Conservation (phyloP, 2,113 vertebrate species). For the Tetraodon nigroviridis region DNA sequence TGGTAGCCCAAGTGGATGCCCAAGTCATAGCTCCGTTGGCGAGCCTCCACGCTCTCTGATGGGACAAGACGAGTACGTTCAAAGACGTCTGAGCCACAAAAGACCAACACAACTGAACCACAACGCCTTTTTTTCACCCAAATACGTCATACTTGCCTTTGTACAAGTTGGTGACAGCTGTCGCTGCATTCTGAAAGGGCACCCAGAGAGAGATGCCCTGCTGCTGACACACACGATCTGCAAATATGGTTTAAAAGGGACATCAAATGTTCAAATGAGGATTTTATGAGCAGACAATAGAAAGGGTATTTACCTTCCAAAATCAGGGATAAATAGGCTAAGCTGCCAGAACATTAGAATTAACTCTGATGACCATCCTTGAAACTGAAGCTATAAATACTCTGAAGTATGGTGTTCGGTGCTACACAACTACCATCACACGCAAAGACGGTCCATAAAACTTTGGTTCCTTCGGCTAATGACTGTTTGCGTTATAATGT, state of each 20-base stretch:
- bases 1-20: constrained; percentile 96
- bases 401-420: too few species aligned
- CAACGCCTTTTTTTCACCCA: background rate
- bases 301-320: too few species aligned
- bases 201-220: constrained; percentile 97
- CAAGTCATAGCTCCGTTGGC: constrained; percentile 93
- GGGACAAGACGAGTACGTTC: constrained; percentile 3
- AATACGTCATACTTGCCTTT: constrained; percentile 79
- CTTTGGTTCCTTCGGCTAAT: too few species aligned
- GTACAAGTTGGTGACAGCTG: constrained; percentile 97
- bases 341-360: too few species aligned
- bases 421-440: too few species aligned
- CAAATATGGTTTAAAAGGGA: constrained; percentile 22
- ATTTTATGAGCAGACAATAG: background rate
- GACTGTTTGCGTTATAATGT: background rate
- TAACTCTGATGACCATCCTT: too few species aligned
- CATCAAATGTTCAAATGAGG: background rate
- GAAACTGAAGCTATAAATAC: too few species aligned
- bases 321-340: too few species aligned
- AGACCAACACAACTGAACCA: too few species aligned
- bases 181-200: constrained; percentile 97
- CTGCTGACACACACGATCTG: constrained; percentile 97
- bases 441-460: too few species aligned
- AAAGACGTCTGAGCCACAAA: background rate
- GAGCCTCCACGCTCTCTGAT: constrained; percentile 91